Evolutionary conservation across 2,113 vertebrate species (phyloP).

Genomic region (Sebastes schlegelii): DNA sequence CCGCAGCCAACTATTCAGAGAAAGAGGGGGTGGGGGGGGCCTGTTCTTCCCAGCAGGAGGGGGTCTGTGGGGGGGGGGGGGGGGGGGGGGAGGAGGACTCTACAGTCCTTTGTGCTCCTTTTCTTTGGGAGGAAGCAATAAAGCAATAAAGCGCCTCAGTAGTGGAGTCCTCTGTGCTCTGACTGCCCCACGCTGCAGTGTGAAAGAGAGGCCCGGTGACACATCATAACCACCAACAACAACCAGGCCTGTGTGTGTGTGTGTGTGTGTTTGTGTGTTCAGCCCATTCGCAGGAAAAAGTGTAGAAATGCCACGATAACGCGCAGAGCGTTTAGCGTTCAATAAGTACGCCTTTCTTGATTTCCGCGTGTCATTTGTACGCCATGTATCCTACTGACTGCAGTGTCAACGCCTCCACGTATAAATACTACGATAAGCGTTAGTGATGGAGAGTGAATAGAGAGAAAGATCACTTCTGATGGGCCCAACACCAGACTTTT

Average conservation of each 20-base stretch:
- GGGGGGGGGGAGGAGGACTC: conserved; percentile 14
- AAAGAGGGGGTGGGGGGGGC: neutral
- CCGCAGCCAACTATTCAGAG: conserved; percentile 65
- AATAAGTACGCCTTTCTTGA: too few relatives aligned
- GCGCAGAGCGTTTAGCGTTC: too few relatives aligned
- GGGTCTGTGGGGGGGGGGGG: conserved; percentile 17
- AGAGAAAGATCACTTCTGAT: too few relatives aligned
- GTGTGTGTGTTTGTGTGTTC: conserved; percentile 32
- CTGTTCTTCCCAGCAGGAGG: conserved; percentile 74
- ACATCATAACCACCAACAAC: conserved; percentile 59
- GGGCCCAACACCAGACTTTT: too few relatives aligned
- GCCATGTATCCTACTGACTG: too few relatives aligned
- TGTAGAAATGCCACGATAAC: too few relatives aligned
- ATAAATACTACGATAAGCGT: too few relatives aligned
- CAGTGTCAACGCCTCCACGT: too few relatives aligned
- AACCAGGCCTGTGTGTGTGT: conserved; percentile 34
- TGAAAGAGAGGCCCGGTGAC: conserved; percentile 59
- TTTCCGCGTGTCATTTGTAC: too few relatives aligned
- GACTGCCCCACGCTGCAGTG: conserved; percentile 38
- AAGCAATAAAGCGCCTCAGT: conserved; percentile 77
- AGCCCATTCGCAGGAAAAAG: too few relatives aligned
- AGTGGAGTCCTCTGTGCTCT: conserved; percentile 62
- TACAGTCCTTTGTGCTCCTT: conserved; percentile 74
- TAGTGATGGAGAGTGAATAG: too few relatives aligned
- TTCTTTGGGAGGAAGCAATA: conserved; percentile 83